Conservation (phyloP, 2,113 vertebrate species). For the Sarotherodon lohbergeri region DNA sequence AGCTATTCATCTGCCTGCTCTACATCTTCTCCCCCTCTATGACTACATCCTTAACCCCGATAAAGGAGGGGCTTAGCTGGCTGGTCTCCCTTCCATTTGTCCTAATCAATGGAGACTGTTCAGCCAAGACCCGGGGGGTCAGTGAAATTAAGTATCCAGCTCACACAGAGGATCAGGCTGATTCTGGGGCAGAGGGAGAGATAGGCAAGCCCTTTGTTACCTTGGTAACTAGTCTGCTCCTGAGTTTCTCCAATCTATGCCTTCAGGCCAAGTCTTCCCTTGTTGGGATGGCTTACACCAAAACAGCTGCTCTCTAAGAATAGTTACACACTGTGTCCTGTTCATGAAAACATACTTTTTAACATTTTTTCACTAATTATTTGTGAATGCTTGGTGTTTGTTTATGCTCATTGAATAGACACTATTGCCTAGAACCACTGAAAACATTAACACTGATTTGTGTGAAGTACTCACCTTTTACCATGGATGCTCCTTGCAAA, state of each 20-base stretch:
- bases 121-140: slow-evolving; percentile 71
- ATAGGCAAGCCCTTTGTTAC: slow-evolving; percentile 46
- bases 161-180: slow-evolving; percentile 58
- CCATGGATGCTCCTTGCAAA: neutral
- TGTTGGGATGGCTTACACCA: neutral
- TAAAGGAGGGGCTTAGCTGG: slow-evolving; percentile 55
- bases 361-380: neutral
- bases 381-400: neutral
- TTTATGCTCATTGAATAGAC: neutral
- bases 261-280: neutral
- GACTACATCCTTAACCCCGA: slow-evolving; percentile 69
- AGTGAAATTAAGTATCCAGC: slow-evolving; percentile 72
- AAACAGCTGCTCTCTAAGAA: slow-evolving; percentile 14
- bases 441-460: neutral
- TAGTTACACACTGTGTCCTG: neutral
- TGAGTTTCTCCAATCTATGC: slow-evolving; percentile 11
- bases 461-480: neutral
- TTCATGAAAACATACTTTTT: neutral
- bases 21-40: slow-evolving; percentile 43
- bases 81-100: slow-evolving; percentile 66
- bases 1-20: slow-evolving; percentile 39
- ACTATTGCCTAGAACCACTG: neutral
- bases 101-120: slow-evolving; percentile 76
- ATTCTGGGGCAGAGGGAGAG: neutral
- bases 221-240: slow-evolving; percentile 51